Conservation (phyloP, 2,113 vertebrate species). For the Vanacampus margaritifer region DNA sequence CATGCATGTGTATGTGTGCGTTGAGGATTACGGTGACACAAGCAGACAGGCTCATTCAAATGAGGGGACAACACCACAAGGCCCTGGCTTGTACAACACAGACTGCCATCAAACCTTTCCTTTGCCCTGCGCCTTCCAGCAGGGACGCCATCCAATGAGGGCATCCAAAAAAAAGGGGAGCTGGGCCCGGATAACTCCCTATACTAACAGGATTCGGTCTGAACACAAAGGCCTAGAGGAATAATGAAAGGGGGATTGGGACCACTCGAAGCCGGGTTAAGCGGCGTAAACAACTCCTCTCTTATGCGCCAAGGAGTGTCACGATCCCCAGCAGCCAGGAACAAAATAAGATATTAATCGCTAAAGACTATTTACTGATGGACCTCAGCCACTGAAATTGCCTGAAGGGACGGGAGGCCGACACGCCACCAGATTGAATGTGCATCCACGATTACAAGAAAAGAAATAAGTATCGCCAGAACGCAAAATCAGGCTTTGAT, state of each 20-base stretch:
- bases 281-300: slow-evolving; percentile 60
- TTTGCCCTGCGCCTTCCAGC: slow-evolving; percentile 36
- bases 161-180: slow-evolving; percentile 61
- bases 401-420: slow-evolving; percentile 36
- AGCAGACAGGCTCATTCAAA: slow-evolving; percentile 62
- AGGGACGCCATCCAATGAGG: slow-evolving; percentile 56
- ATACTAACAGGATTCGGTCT: slow-evolving; percentile 71
- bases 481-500: slow-evolving; percentile 42
- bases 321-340: slow-evolving; percentile 55
- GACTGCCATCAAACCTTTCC: slow-evolving; percentile 28
- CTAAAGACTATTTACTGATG: slow-evolving; percentile 53
- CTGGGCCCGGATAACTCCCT: slow-evolving; percentile 64
- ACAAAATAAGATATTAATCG: slow-evolving; percentile 67
- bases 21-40: slow-evolving; percentile 66
- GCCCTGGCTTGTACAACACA: slow-evolving; percentile 51
- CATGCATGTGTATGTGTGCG: slow-evolving; percentile 21
- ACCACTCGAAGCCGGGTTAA: slow-evolving; percentile 66
- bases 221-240: slow-evolving; percentile 66
- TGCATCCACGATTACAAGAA: slow-evolving; percentile 36
- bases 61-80: slow-evolving; percentile 55
- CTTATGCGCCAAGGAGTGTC: slow-evolving; percentile 50
- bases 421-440: slow-evolving; percentile 35
- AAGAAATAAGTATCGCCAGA: slow-evolving; percentile 37
- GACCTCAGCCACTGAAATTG: slow-evolving; percentile 45
- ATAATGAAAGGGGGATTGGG: slow-evolving; percentile 67